phyloP scores from a whole-genome alignment of 2,888 invertebrate species.

The Lasioglossum figueresi region DNA sequence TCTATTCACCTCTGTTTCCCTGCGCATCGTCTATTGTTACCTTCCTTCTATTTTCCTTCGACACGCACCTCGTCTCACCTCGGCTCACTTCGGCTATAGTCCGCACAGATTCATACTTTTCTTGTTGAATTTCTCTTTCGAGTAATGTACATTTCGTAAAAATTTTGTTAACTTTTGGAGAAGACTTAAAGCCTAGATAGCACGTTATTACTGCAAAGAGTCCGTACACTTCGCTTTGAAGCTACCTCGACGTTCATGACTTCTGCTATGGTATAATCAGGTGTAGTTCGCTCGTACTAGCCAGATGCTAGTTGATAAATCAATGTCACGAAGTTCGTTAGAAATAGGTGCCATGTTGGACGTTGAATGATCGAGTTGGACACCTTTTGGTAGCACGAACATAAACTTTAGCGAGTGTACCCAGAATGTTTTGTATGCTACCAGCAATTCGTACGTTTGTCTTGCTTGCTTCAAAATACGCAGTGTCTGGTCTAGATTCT shows the following conservation, averaged over 20 bases:
- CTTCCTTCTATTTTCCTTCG: too few relatives aligned
- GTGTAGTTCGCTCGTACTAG: background rate
- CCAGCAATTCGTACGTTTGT: background rate
- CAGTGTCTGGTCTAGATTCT: background rate
- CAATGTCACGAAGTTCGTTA: slow-evolving; percentile 5
- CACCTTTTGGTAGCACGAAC: slow-evolving; percentile 1
- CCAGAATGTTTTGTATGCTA: background rate
- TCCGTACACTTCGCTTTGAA: background rate
- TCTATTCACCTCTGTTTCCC: too few relatives aligned
- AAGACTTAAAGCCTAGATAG: too few relatives aligned
- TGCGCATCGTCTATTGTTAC: too few relatives aligned
- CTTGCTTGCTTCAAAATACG: background rate
- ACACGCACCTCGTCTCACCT: too few relatives aligned
- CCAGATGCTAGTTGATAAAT: slow-evolving; percentile 5
- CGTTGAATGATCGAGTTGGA: slow-evolving; percentile 1
- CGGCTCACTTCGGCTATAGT: too few relatives aligned
- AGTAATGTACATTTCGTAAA: background rate
- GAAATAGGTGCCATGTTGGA: background rate
- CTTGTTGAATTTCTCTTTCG: background rate
- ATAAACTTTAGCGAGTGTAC: background rate
- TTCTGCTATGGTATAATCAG: slow-evolving; percentile 5
- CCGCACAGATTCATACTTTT: background rate
- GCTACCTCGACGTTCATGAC: background rate
- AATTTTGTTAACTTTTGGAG: background rate
- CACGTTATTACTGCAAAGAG: background rate